A percentile compares a stretch with the other conserved stretches of the same genome.
Conservation (phyloP, 2,888 invertebrate species). For the Leucophora obtusa region DNA sequence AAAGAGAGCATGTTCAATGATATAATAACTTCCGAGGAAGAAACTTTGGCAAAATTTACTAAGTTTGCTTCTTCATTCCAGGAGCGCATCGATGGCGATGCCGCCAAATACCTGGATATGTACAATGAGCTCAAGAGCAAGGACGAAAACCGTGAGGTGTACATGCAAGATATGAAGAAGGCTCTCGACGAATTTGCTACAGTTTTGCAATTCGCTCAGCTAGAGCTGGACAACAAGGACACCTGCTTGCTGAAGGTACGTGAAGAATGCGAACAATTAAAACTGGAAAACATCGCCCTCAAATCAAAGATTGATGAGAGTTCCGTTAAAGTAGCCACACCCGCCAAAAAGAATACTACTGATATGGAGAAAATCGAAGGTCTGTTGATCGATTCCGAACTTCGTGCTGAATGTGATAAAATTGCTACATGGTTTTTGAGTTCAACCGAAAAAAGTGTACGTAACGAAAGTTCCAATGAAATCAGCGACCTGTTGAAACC, state of each 20-base stretch:
- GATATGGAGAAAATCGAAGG: constrained; percentile 76
- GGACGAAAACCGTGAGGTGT: constrained; percentile 77
- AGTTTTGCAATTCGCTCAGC: constrained; percentile 77
- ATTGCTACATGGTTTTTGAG: constrained; percentile 76
- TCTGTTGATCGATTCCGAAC: constrained; percentile 73
- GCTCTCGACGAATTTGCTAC: constrained; percentile 78
- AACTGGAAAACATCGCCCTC: constrained; percentile 76
- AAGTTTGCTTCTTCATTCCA: constrained; percentile 79
- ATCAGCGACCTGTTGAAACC: constrained; percentile 72
- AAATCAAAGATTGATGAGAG: constrained; percentile 74
- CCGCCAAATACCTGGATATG: constrained; percentile 76
- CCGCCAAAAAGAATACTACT: constrained; percentile 71
- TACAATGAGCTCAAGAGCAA: constrained; percentile 77
- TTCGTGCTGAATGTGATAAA: constrained; percentile 76
- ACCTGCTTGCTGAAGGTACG: constrained; percentile 73
- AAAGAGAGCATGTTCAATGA: constrained; percentile 77
- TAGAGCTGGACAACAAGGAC: constrained; percentile 78
- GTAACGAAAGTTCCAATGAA: constrained; percentile 71
- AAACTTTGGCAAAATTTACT: constrained; percentile 78
- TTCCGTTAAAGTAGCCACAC: constrained; percentile 64
- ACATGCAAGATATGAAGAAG: constrained; percentile 78
- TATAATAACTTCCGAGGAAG: constrained; percentile 77
- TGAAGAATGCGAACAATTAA: constrained; percentile 77
- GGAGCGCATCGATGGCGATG: constrained; percentile 77
- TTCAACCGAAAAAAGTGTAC: constrained; percentile 71